Percentiles rank a stretch among this genome's conserved stretches.
phyloP scores from a whole-genome alignment of 2,888 invertebrate species.

The Ophraella communa region DNA sequence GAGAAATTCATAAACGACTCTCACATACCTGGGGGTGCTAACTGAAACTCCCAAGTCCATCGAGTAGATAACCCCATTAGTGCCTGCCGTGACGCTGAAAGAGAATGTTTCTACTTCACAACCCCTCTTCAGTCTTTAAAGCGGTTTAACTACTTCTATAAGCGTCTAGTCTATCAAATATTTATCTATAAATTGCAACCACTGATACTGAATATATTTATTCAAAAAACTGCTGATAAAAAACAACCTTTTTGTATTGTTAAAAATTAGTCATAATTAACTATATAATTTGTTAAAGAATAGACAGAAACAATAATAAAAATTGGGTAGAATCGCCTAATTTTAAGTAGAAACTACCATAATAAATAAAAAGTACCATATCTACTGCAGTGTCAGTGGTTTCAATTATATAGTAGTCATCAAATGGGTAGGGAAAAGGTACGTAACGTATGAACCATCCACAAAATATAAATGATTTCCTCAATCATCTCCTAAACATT shows the following conservation, averaged over 20 bases:
- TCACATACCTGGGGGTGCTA: slow-evolving; percentile 65
- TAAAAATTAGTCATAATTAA: too few species aligned
- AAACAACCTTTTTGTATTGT: too few species aligned
- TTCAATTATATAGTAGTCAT: neutral
- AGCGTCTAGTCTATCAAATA: slow-evolving; percentile 36
- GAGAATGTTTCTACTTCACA: slow-evolving; percentile 62
- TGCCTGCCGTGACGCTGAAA: slow-evolving; percentile 62
- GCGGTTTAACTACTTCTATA: slow-evolving; percentile 57
- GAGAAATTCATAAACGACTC: slow-evolving; percentile 22
- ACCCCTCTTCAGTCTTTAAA: slow-evolving; percentile 57
- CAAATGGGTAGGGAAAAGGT: neutral
- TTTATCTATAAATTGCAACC: neutral
- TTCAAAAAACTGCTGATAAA: neutral
- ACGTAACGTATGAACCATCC: slow-evolving; percentile 2
- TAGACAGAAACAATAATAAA: too few species aligned
- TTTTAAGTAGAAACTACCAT: neutral
- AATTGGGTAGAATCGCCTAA: neutral
- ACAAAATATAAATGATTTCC: too few species aligned
- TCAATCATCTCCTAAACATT: too few species aligned
- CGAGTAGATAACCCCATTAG: slow-evolving; percentile 58
- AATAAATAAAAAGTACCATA: neutral
- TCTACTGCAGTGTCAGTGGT: neutral
- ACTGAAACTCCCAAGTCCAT: slow-evolving; percentile 62
- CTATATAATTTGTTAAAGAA: too few species aligned
- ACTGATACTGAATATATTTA: slow-evolving; percentile 14